Base-by-base conservation (phyloP, 2,888 invertebrate genomes). In the Hirtodrosophila alboralis region DNA sequence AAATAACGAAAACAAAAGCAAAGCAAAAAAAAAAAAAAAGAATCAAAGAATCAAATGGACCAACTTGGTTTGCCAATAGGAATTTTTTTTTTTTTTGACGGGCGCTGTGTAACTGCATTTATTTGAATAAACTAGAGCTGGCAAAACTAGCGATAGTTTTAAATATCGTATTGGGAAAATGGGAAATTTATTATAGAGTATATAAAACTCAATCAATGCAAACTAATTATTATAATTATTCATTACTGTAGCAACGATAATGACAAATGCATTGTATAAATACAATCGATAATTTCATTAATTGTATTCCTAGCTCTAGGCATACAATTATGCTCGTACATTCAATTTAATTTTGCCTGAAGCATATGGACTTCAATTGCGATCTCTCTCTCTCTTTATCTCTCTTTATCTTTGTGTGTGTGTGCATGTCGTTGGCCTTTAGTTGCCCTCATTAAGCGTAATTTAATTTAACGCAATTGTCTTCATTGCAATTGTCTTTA, bases 41-140 rank as follows among this genome's bases (percentile, higher is more conserved):
- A n/a, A n/a, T n/a, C n/a, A n/a, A n/a, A 73, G 47, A 74, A 66
- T 66, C 66, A 75, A 84, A 84, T 75, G 85, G 83, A 84, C 83
- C 85, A 79, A 79, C 83, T 84, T 72, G 75, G 65, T 36, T 48
- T 81, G 30, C 83, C 71, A 84, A 77, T 84, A 61, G 67, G 84
- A 65, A 65, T 71, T 59, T 30, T 48, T 33, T 9, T 47, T 23
- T 7, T 23, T 4, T 23, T 74, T 56, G 37, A 36, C 21, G 54
- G 1, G 31, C 36, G 21, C 43, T 78, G 61, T 2, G 5, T 10
- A 26, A 44, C 34, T 61, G 63, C 38, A 61, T 33, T 43, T 51
- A 47, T 44, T 23, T 23, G 23, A 23, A 23, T 23, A 7, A 6
- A 1, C 23, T 23, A 7, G 23, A 23, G 23, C 7, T 1, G 23